phyloP scores from a whole-genome alignment of 2,888 invertebrate genomes.

The Drosophila parthenogenetica region DNA sequence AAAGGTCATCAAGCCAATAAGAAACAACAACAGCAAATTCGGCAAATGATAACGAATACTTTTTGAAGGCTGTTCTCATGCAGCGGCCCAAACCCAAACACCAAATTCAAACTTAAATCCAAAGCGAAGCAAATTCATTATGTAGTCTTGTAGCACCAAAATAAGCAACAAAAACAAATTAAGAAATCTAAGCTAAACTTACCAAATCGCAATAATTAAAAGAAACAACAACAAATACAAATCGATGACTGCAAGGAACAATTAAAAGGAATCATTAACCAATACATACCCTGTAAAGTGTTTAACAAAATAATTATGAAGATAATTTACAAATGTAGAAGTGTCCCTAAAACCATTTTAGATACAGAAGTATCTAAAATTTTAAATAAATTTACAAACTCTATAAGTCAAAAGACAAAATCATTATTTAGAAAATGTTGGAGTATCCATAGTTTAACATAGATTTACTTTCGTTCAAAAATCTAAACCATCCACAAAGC shows the following conservation, averaged over 20 bases:
- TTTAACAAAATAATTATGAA: not conserved
- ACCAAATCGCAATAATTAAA: constrained; percentile 71
- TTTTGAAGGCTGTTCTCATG: constrained; percentile 77
- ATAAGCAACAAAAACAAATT: constrained; percentile 1
- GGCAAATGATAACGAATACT: constrained; percentile 53
- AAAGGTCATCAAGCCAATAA: constrained; percentile 70
- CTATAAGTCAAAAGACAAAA: too few species aligned
- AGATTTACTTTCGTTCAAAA: too few species aligned
- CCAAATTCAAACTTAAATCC: constrained; percentile 46
- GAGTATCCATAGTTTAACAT: too few species aligned
- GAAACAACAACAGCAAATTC: constrained; percentile 42
- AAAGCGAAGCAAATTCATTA: constrained; percentile 55
- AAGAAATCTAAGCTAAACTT: constrained; percentile 46
- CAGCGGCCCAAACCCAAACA: constrained; percentile 64
- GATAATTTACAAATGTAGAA: not conserved
- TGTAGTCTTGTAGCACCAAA: constrained; percentile 23
- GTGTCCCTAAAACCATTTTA: too few species aligned
- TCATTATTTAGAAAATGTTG: too few species aligned
- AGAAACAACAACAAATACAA: constrained; percentile 39
- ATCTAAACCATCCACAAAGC: too few species aligned
- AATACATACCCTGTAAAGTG: constrained; percentile 4
- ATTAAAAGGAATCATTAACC: constrained; percentile 23
- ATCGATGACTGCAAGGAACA: constrained; percentile 69
- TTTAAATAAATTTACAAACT: too few species aligned
- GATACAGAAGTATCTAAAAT: too few species aligned